phyloP scores from a whole-genome alignment of 2,797 vertebrate genomes.

The Eurystomus glaucurus region DNA sequence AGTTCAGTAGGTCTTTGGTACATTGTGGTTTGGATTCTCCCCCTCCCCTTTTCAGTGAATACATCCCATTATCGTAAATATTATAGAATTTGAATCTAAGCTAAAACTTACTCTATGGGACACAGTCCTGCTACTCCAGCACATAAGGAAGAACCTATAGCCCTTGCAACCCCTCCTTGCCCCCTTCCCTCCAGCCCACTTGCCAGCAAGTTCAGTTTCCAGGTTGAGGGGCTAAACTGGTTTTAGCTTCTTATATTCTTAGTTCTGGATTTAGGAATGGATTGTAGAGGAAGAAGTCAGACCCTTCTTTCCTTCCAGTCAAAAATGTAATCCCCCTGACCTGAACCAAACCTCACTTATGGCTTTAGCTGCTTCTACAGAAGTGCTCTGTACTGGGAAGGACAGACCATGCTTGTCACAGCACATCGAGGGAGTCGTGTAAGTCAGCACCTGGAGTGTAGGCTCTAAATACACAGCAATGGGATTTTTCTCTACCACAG shows the following conservation, averaged over 20 bases:
- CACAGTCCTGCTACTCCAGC: not conserved
- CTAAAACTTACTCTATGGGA: not conserved
- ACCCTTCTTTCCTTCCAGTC: not conserved
- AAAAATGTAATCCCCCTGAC: not conserved
- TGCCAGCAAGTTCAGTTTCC: not conserved
- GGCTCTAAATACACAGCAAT: not conserved
- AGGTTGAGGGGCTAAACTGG: not conserved
- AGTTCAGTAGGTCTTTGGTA: not conserved
- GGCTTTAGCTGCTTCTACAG: not conserved
- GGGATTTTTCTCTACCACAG: not conserved
- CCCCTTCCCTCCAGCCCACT: not conserved
- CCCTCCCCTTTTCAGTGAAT: not conserved
- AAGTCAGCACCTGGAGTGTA: not conserved
- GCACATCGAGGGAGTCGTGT: not conserved
- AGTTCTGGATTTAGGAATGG: not conserved
- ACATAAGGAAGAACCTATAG: not conserved
- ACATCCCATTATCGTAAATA: not conserved
- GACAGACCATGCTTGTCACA: rapidly evolving
- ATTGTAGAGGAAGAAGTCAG: not conserved
- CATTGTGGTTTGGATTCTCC: rapidly evolving
- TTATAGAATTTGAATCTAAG: not conserved
- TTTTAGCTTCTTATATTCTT: not conserved
- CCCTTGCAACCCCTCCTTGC: not conserved
- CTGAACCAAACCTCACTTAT: not conserved
- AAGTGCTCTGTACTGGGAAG: rapidly evolving